A percentile compares a stretch with the other conserved stretches of the same genome.
Evolutionary conservation across 2,888 invertebrate genomes (phyloP).

Genomic region (Xestia rhomboidea): DNA sequence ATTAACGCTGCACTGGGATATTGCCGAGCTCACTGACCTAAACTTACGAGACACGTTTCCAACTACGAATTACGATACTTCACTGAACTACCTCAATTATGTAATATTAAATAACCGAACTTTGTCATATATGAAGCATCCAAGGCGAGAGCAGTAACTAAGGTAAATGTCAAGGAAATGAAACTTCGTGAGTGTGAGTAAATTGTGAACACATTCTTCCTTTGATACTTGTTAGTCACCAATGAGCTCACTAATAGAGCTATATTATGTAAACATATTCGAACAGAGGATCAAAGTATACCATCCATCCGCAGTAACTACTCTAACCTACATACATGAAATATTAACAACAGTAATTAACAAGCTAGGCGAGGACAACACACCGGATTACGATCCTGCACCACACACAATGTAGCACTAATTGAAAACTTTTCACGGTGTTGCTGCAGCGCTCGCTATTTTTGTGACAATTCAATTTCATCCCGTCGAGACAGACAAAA

Average conservation of each 20-base stretch:
- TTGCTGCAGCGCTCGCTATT: constrained; percentile 59
- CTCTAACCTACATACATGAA: constrained; percentile 52
- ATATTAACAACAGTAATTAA: constrained; percentile 67
- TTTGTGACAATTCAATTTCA: constrained; percentile 71
- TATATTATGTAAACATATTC: constrained; percentile 39
- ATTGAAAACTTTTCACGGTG: constrained; percentile 70
- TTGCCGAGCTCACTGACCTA: constrained; percentile 53
- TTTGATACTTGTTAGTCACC: constrained; percentile 9
- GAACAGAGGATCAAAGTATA: constrained; percentile 45
- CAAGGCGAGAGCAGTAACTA: background rate
- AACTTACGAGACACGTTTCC: constrained; percentile 39
- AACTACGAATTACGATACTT: background rate
- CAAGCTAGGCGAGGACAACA: constrained; percentile 63
- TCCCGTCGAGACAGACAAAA: constrained; percentile 67
- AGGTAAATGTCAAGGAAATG: constrained; percentile 10
- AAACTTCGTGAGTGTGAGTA: constrained; percentile 7
- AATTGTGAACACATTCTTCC: constrained; percentile 25
- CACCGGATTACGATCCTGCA: constrained; percentile 50
- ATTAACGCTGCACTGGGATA: constrained; percentile 44
- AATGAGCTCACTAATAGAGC: constrained; percentile 30
- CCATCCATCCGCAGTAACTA: constrained; percentile 43
- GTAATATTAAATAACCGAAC: constrained; percentile 1
- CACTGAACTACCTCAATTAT: constrained; percentile 2
- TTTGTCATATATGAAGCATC: background rate
- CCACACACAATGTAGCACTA: constrained; percentile 55